Evolutionary conservation across 2,888 invertebrate species (phyloP).

Genomic region (Rhagonycha fulva): DNA sequence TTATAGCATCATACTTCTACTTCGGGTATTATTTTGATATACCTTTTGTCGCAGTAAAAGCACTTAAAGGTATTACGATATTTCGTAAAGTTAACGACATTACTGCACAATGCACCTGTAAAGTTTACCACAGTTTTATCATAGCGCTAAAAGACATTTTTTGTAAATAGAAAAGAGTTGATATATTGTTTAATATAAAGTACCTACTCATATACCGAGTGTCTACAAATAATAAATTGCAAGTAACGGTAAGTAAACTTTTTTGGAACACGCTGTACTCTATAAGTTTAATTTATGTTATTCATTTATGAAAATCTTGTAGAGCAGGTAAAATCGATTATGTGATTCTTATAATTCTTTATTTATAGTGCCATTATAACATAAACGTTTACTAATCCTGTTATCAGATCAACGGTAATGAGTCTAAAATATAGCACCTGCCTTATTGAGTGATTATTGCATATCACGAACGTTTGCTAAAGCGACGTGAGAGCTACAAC

Average conservation of each 20-base stretch:
- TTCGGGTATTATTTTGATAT: background rate
- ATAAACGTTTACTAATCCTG: constrained; percentile 18
- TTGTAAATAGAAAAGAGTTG: background rate
- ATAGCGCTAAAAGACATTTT: background rate
- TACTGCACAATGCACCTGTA: background rate
- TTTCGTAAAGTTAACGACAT: background rate
- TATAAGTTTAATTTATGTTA: background rate
- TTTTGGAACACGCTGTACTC: background rate
- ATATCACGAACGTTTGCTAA: constrained; percentile 33
- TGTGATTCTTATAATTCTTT: constrained; percentile 3
- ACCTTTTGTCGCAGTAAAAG: background rate
- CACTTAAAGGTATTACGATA: background rate
- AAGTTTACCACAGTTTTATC: background rate
- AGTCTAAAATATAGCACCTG: constrained; percentile 31
- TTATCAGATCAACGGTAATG: constrained; percentile 28
- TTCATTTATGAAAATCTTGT: background rate
- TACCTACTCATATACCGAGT: background rate
- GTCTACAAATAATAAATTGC: background rate
- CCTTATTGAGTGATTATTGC: constrained; percentile 38
- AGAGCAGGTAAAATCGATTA: background rate
- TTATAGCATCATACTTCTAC: background rate
- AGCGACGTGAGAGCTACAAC: constrained; percentile 36
- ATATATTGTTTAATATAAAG: background rate
- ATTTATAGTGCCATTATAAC: constrained; percentile 17
- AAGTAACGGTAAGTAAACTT: background rate